These are phyloP conservation scores for Mustela nigripes DNA, from an alignment of 2,113 vertebrate genomes.

Conservation along the genomic window DNA sequence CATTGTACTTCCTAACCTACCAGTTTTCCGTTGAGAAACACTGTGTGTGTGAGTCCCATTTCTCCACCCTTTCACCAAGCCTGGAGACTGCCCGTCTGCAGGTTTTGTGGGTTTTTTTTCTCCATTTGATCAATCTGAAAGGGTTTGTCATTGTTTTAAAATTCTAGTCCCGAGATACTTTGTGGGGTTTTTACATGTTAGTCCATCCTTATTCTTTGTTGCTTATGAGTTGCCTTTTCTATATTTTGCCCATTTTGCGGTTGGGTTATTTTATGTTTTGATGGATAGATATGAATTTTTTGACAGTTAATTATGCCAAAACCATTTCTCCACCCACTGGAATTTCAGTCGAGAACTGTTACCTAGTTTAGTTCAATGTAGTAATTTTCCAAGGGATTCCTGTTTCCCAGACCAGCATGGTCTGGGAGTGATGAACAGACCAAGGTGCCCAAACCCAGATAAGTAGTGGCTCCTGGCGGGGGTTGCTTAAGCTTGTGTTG, in stretches of 20 bases:
- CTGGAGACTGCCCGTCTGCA: fast-evolving
- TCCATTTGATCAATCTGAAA: background rate
- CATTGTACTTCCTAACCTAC: background rate
- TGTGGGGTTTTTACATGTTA: background rate
- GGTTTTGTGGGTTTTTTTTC: background rate
- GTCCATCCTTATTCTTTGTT: background rate
- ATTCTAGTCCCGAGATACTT: background rate
- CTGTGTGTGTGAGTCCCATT: background rate
- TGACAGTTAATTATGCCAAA: background rate
- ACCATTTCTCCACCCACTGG: background rate
- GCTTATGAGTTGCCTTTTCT: background rate
- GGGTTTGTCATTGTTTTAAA: background rate
- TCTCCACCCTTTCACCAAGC: background rate
- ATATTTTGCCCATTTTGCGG: background rate
- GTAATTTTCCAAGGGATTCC: background rate
- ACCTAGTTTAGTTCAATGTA: background rate
- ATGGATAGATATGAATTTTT: background rate
- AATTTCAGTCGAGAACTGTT: background rate
- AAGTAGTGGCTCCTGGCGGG: background rate
- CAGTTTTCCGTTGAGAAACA: background rate
- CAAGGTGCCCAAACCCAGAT: background rate
- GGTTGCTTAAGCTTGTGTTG: background rate
- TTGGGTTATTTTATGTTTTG: background rate
- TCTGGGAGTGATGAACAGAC: background rate
- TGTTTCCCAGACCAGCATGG: background rate